phyloP scores from a whole-genome alignment of 2,888 invertebrate genomes.

The Apomyelois bistriatella region DNA sequence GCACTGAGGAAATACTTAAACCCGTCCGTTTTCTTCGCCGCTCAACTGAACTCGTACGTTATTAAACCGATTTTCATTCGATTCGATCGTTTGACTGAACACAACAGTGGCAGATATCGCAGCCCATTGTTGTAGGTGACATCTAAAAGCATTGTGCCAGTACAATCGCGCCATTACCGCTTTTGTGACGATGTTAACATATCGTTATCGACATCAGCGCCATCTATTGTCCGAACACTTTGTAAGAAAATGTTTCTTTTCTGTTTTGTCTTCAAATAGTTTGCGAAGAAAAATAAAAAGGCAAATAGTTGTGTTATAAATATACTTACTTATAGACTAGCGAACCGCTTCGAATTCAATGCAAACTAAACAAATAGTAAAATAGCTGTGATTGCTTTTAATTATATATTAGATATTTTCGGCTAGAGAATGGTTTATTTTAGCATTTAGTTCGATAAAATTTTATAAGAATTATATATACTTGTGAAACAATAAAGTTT shows the following conservation, averaged over 20 bases:
- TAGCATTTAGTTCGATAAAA: too few species aligned
- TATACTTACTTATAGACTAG: too few species aligned
- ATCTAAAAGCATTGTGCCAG: constrained; percentile 31
- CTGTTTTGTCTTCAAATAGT: constrained; percentile 26
- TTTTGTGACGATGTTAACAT: constrained; percentile 79
- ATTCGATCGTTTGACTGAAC: constrained; percentile 57
- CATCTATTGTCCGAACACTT: constrained; percentile 75
- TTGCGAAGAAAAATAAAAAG: background rate
- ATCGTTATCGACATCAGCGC: constrained; percentile 78
- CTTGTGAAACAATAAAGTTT: too few species aligned
- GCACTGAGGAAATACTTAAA: too few species aligned
- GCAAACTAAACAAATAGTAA: background rate
- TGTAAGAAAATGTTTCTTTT: constrained; percentile 53
- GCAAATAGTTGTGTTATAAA: too few species aligned
- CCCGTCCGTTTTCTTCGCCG: too few species aligned
- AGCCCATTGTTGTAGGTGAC: constrained; percentile 23
- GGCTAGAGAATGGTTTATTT: too few species aligned
- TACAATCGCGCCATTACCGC: constrained; percentile 77
- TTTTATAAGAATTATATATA: too few species aligned
- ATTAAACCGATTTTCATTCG: constrained; percentile 52
- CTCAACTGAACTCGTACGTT: constrained; percentile 5
- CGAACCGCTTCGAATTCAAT: too few species aligned
- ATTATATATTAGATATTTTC: too few species aligned
- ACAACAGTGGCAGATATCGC: constrained; percentile 35
- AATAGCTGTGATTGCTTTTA: too few species aligned